Evolutionary conservation across 64 coral and sea anemone genomes (phyloP), one percentile per base, ranked within the genome.

Genomic region (Hydrozoanthus tunicans): DNA sequence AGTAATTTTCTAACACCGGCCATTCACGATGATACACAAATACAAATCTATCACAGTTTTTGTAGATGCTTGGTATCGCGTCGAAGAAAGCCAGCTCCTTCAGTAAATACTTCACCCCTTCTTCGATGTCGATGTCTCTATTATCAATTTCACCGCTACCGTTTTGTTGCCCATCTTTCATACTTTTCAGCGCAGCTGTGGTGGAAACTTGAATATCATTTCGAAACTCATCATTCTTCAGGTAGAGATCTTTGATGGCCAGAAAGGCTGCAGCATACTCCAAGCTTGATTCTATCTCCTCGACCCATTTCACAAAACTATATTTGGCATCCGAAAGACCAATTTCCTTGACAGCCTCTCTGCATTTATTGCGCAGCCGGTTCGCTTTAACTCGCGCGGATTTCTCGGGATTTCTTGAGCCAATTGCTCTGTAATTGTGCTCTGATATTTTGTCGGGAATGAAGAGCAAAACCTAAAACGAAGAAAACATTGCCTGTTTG

Each of bases 371-470:
- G 0, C 94, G 86, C 20, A 96, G 56, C 0, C 91, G 86, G 56
- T 96, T 96, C 9, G 79, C 85, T 86, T 86, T 93, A 13, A 93
- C 73, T 24, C 91, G 79, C 14, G 94, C 94, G 3, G 94, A 96
- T 79, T 89, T 96, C 74, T 96, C 94, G 0, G 94, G 94, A 25
- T 96, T 96, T 79, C 89, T 96, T 13, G 91, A 90, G 13, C 94
- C 94, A 15, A 96, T 65, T 0, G 94, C 94, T 73, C 58, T 77
- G 51, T 72, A 91, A 27, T 96, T 96, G 26, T 96, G 91, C 57
- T 93, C 94, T 3, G 80, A 90, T 67, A 96, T 96, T 79, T 96
- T 93, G 72, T 96, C 94, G 13, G 88, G 91, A n/a, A 96, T 84
- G 55, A 96, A 80, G 0, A 96, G 25, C 17, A 96, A n/a, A 26